These are phyloP conservation scores for Nymphicus hollandicus DNA, from an alignment of 2,113 vertebrate species.

Conservation along the genomic window DNA sequence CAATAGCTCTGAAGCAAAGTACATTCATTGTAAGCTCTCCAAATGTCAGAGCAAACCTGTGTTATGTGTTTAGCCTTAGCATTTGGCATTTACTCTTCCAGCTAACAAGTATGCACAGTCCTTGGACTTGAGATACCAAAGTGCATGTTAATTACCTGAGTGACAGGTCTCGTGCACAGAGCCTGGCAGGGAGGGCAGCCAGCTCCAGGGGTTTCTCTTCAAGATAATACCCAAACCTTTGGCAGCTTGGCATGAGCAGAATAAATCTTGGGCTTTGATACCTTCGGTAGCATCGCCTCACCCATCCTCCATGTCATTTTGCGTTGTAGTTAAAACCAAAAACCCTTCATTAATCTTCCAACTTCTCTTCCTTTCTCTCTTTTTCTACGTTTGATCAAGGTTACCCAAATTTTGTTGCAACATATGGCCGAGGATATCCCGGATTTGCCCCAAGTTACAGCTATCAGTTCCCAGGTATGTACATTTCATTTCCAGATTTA, in stretches of 20 bases:
- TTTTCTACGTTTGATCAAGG: slow-evolving; percentile 71
- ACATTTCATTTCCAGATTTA: not conserved
- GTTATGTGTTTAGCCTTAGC: slow-evolving; percentile 68
- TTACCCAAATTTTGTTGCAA: slow-evolving; percentile 98
- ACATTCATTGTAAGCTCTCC: slow-evolving; percentile 80
- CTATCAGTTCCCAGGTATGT: slow-evolving; percentile 98
- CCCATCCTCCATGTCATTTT: not conserved
- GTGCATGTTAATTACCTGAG: slow-evolving; percentile 70
- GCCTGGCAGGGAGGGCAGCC: not conserved
- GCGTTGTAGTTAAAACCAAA: not conserved
- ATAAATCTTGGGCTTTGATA: not conserved
- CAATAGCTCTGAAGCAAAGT: slow-evolving; percentile 80
- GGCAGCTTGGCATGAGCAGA: not conserved
- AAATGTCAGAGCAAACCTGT: slow-evolving; percentile 79
- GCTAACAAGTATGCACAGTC: slow-evolving; percentile 66
- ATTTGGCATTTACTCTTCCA: slow-evolving; percentile 81
- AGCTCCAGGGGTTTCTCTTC: not conserved
- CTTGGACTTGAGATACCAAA: slow-evolving; percentile 59
- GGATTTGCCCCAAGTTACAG: slow-evolving; percentile 99
- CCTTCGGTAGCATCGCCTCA: not conserved
- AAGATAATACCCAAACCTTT: not conserved
- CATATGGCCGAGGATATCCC: slow-evolving; percentile 96
- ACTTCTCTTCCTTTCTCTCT: slow-evolving; percentile 13
- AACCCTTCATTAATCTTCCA: not conserved
- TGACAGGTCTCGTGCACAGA: not conserved